phyloP scores from a whole-genome alignment of 2,113 vertebrate genomes.

The Bubo scandiacus region DNA sequence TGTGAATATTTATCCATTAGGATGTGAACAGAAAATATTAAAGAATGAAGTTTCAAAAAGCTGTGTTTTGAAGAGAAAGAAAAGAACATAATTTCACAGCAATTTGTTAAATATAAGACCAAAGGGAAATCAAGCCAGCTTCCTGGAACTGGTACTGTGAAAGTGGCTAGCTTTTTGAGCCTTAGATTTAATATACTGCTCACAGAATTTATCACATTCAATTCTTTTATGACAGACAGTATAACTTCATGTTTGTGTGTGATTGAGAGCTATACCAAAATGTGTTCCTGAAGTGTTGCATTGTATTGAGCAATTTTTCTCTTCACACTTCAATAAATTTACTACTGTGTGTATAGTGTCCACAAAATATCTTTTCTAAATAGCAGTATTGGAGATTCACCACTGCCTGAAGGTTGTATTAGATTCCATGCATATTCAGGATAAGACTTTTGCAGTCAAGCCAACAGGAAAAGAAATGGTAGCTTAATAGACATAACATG shows the following conservation, averaged over 20 bases:
- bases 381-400: neutral
- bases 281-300: conserved; percentile 11
- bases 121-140: conserved; percentile 21
- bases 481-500: neutral
- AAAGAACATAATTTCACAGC: neutral
- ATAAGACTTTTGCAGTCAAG: neutral
- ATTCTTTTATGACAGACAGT: conserved; percentile 60
- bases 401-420: neutral
- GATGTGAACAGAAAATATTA: neutral
- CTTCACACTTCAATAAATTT: conserved; percentile 33
- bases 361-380: conserved; percentile 21
- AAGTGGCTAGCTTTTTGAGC: conserved; percentile 2
- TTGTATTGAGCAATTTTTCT: conserved; percentile 45
- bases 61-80: neutral
- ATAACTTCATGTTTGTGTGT: conserved; percentile 54
- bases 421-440: neutral
- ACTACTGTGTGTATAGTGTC: neutral
- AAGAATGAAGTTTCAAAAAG: neutral
- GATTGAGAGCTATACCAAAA: conserved; percentile 39
- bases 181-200: conserved; percentile 34
- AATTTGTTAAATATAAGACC: conserved; percentile 33
- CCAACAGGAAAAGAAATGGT: neutral
- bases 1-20: neutral
- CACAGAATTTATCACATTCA: conserved; percentile 51
- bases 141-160: conserved; percentile 11